phyloP scores from a whole-genome alignment of 2,888 invertebrate genomes.

The Phengaris alcon region DNA sequence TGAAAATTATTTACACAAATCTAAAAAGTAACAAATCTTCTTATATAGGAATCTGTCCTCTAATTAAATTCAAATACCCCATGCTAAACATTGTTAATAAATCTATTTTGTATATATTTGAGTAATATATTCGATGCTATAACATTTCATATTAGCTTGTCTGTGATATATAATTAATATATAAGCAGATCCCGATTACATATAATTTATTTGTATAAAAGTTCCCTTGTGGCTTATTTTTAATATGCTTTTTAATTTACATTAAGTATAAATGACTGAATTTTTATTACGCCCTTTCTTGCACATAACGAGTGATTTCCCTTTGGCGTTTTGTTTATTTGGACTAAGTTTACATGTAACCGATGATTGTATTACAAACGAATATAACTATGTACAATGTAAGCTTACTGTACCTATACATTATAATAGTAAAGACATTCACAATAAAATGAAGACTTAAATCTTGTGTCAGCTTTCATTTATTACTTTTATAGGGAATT shows the following conservation, averaged over 20 bases:
- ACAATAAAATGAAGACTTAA: slow-evolving; percentile 78
- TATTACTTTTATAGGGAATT: too few relatives aligned
- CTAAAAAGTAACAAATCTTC: neutral
- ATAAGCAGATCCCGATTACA: slow-evolving; percentile 34
- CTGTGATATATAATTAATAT: slow-evolving; percentile 57
- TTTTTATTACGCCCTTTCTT: slow-evolving; percentile 25
- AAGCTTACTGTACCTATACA: slow-evolving; percentile 73
- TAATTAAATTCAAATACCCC: slow-evolving; percentile 35
- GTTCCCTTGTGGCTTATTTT: slow-evolving; percentile 14
- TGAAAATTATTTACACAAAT: neutral
- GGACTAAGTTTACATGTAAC: slow-evolving; percentile 44
- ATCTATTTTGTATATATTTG: slow-evolving; percentile 46
- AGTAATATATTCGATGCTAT: slow-evolving; percentile 52
- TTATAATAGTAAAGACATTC: slow-evolving; percentile 73
- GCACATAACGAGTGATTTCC: slow-evolving; percentile 33
- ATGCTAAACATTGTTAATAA: slow-evolving; percentile 36
- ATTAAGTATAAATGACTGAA: slow-evolving; percentile 25
- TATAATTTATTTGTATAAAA: slow-evolving; percentile 16
- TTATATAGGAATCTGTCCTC: neutral
- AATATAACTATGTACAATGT: slow-evolving; percentile 62
- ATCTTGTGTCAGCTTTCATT: slow-evolving; percentile 39
- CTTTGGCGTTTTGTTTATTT: slow-evolving; percentile 34
- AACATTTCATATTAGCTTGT: slow-evolving; percentile 65
- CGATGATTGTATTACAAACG: slow-evolving; percentile 40
- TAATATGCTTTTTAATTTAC: slow-evolving; percentile 14